A percentile compares a stretch with the other conserved stretches of the same genome.
These are phyloP conservation scores for Volucella bombylans DNA, from an alignment of 2,888 invertebrate genomes.

Conservation along the genomic window DNA sequence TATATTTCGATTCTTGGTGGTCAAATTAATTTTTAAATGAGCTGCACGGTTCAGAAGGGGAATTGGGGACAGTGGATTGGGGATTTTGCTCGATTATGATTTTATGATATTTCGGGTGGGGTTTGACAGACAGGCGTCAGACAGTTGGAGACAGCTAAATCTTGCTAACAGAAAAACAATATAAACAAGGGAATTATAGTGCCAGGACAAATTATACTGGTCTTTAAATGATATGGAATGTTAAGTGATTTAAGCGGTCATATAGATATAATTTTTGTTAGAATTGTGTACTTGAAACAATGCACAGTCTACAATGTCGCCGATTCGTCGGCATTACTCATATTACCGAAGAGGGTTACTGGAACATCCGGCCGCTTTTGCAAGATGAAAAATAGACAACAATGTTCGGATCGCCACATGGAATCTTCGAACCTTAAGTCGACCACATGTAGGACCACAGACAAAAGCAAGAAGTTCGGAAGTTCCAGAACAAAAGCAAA, in stretches of 20 bases:
- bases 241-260: constrained; percentile 40
- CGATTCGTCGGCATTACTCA: too few relatives aligned
- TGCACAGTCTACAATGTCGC: too few relatives aligned
- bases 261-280: not conserved
- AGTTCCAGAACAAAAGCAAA: too few relatives aligned
- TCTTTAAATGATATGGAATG: constrained; percentile 38
- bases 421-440: too few relatives aligned
- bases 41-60: not conserved
- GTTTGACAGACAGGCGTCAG: constrained; percentile 71
- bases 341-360: too few relatives aligned
- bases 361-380: too few relatives aligned
- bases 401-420: too few relatives aligned
- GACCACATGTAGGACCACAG: too few relatives aligned
- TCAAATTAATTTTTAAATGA: constrained; percentile 34
- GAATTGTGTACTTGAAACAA: too few relatives aligned
- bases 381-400: too few relatives aligned
- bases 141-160: constrained; percentile 39
- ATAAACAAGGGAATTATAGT: not conserved
- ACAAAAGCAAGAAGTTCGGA: too few relatives aligned
- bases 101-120: constrained; percentile 72
- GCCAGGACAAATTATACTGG: constrained; percentile 63
- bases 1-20: constrained; percentile 71
- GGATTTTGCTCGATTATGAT: constrained; percentile 63
- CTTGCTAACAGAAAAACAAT: not conserved
- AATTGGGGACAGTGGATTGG: not conserved